Evolutionary conservation across 2,888 invertebrate genomes (phyloP).

Genomic region (Philhelius pedissequus): DNA sequence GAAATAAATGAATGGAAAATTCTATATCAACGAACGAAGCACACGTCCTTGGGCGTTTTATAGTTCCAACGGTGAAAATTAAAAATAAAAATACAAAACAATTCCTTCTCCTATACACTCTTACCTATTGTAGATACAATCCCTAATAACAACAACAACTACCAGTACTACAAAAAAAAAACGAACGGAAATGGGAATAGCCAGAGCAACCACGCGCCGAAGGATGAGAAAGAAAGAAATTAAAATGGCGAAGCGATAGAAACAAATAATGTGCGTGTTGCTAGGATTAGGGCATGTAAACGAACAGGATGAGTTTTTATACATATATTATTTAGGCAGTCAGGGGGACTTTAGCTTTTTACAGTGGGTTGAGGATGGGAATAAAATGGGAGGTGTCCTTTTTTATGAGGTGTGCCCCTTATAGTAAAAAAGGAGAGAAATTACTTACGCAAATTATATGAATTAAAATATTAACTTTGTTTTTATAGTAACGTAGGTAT

Average conservation of each 20-base stretch:
- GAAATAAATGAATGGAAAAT: conserved; percentile 57
- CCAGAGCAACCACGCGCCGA: conserved; percentile 37
- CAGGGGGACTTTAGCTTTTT: background rate
- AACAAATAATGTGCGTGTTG: conserved; percentile 67
- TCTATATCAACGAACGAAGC: conserved; percentile 59
- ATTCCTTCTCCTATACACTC: background rate
- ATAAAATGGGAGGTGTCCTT: conserved; percentile 24
- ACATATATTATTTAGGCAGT: background rate
- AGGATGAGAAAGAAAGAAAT: conserved; percentile 62
- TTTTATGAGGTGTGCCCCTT: conserved; percentile 16
- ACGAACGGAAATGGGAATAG: conserved; percentile 22
- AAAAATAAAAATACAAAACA: conserved; percentile 45
- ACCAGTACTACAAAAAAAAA: no score
- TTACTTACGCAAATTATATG: background rate
- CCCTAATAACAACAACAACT: background rate
- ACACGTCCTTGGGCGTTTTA: conserved; percentile 59
- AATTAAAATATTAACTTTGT: background rate
- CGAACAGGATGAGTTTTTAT: conserved; percentile 9
- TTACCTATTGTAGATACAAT: background rate
- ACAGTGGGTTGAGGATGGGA: background rate
- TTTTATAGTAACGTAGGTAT: no score
- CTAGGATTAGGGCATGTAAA: conserved; percentile 52
- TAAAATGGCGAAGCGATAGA: conserved; percentile 66
- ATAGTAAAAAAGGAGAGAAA: background rate
- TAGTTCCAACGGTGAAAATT: conserved; percentile 63